Conservation (phyloP, 2,113 vertebrate species). For the Tachuris rubrigastra region DNA sequence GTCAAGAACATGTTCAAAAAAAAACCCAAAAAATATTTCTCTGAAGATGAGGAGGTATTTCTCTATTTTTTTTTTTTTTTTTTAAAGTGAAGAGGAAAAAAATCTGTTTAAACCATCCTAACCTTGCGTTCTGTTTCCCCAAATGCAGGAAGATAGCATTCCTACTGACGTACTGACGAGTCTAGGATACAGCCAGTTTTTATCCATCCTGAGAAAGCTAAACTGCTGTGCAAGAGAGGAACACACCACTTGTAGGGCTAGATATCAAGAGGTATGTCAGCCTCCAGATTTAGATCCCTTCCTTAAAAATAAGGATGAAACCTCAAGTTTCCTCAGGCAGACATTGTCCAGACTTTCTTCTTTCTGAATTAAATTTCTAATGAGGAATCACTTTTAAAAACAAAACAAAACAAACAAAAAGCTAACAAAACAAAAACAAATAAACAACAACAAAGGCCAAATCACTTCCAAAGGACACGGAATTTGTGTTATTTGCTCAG, state of each 20-base stretch:
- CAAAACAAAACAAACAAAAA: not conserved
- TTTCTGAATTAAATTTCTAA: not conserved
- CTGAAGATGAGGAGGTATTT: too few species aligned
- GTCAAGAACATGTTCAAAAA: not conserved
- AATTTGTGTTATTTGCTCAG: not conserved
- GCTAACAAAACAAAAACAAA: not conserved
- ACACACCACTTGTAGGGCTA: not conserved
- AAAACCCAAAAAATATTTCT: too few species aligned
- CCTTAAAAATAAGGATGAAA: not conserved
- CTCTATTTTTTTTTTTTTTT: not conserved
- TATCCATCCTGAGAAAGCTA: not conserved
- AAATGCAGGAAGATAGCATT: not conserved
- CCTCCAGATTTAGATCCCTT: not conserved
- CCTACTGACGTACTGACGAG: not conserved
- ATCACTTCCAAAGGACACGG: not conserved
- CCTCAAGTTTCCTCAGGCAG: not conserved
- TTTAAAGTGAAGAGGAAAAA: not conserved
- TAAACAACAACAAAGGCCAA: not conserved
- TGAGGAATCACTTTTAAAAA: not conserved
- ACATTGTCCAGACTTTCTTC: rapidly evolving
- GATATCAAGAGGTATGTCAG: not conserved
- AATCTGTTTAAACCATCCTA: not conserved
- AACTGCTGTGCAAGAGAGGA: not conserved
- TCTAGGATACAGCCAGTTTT: not conserved
- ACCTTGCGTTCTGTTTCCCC: rapidly evolving